Evolutionary conservation across 64 coral and sea anemone species (phyloP).

Genomic region (Stichodactyla helianthus): DNA sequence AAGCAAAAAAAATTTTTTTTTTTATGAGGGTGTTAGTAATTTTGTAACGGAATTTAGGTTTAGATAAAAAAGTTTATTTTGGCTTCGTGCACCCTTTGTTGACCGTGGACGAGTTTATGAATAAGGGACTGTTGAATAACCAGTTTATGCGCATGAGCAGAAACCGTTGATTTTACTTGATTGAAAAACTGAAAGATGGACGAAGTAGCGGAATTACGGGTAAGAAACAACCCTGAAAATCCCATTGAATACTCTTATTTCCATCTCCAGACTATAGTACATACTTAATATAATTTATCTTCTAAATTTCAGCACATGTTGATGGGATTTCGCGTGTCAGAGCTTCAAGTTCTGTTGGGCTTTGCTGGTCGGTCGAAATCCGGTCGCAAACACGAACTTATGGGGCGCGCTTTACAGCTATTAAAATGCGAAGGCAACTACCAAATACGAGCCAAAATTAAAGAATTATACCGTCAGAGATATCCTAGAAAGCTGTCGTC

Average conservation of each 20-base stretch:
- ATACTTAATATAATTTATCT: slow-evolving; percentile 6
- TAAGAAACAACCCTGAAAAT: slow-evolving; percentile 27
- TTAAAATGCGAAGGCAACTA: slow-evolving; percentile 89
- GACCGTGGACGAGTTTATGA: too few relatives aligned
- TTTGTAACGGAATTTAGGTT: not conserved
- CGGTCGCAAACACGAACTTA: slow-evolving; percentile 92
- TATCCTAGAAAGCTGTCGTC: slow-evolving; percentile 67
- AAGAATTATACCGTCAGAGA: slow-evolving; percentile 82
- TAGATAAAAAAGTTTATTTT: not conserved
- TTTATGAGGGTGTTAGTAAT: too few relatives aligned
- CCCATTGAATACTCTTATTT: not conserved
- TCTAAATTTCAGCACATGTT: slow-evolving; percentile 87
- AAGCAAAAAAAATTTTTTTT: too few relatives aligned
- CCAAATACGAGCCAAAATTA: slow-evolving; percentile 70
- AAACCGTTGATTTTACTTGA: not conserved
- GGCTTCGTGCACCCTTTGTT: too few relatives aligned
- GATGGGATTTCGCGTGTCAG: slow-evolving; percentile 96
- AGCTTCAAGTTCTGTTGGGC: slow-evolving; percentile 83
- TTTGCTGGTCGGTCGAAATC: slow-evolving; percentile 96
- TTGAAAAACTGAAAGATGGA: slow-evolving; percentile 61
- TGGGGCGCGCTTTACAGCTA: slow-evolving; percentile 94
- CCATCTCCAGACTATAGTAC: not conserved
- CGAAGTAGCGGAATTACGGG: slow-evolving; percentile 78
- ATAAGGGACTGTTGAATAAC: too few relatives aligned
- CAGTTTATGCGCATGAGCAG: not conserved